Conservation (phyloP, 2,797 vertebrate species). For the Dromococcyx pavoninus region DNA sequence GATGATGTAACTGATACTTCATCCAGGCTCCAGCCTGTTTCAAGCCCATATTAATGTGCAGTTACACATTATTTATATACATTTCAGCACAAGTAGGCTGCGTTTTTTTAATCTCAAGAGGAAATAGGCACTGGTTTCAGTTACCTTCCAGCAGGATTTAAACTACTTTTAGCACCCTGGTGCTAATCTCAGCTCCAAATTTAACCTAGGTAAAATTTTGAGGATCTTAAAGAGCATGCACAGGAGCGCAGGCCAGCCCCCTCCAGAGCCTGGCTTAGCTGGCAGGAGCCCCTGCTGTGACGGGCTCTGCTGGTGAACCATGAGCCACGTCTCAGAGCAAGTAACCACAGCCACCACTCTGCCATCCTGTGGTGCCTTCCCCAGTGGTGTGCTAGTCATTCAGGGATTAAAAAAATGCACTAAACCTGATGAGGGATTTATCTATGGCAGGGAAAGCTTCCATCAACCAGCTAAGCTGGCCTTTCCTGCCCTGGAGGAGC, state of each 20-base stretch:
- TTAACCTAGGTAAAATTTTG: neutral
- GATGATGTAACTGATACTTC: neutral
- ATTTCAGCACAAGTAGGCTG: neutral
- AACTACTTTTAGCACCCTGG: neutral
- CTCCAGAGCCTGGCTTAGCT: neutral
- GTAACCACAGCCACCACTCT: neutral
- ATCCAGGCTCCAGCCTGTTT: neutral
- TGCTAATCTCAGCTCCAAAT: slow-evolving; percentile 4
- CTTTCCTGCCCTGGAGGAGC: neutral
- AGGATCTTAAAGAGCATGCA: neutral
- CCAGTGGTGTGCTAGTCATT: neutral
- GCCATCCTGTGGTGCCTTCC: neutral
- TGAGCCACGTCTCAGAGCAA: rapidly evolving
- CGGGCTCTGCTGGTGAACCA: neutral
- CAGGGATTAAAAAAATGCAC: neutral
- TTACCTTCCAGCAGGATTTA: neutral
- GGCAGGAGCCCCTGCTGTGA: neutral
- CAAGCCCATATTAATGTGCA: neutral
- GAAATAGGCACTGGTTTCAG: neutral
- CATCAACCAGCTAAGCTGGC: neutral
- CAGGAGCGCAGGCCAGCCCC: neutral
- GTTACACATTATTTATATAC: neutral
- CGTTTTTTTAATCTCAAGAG: neutral
- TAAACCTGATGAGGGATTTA: neutral
- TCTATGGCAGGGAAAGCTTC: neutral